Base-by-base conservation (phyloP, 23 tunicate genomes). In the Phallusia fumigata region DNA sequence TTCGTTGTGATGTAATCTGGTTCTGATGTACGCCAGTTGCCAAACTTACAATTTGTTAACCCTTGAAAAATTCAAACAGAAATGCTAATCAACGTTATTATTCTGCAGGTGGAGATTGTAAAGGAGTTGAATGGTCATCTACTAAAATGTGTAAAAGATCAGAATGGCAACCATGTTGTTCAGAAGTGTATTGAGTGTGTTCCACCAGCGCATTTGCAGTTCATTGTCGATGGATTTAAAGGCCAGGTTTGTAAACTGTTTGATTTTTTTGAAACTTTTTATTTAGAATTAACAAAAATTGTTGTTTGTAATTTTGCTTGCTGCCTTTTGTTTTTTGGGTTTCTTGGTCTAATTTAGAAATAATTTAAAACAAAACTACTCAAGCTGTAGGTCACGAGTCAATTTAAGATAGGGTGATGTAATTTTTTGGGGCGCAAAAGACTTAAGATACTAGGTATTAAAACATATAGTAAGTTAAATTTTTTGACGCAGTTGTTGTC, bases 151-250 rank as follows among this genome's bases (percentile, higher is more conserved):
- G 99, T 97, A 33, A 92, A 92, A 64, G 99, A 97, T 73, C 99
- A 97, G 80, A 97, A 97, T 74, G 99, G 99, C 18, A 97, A 97
- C 72, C 99, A 97, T 89, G 99, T 97, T 45, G 99, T 97, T 36
- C 99, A 97, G 83, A 97, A 97, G 53, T 93, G 96, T 65, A 97
- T 97, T 35, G 99, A 97, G 65, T 92, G 97, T 83, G 95, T 97
- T 0, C 96, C 93, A 0, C 97, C 97, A 31, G 87, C 74, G 13
- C 97, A 97, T 36, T 80, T 97, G 75, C 90, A 97, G 79, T 97
- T 97, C 83, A 92, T 97, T 12, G 92, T 97, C 12, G 99, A 97
- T 73, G 97, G 95, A 30, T 97, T 97, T 84, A 88, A 88, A 77
- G 99, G 99, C 19, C 99, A 97, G 96, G 98, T 93, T 33, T 22